phyloP scores from a whole-genome alignment of 2,888 invertebrate species.

The Calephelis perditalis region DNA sequence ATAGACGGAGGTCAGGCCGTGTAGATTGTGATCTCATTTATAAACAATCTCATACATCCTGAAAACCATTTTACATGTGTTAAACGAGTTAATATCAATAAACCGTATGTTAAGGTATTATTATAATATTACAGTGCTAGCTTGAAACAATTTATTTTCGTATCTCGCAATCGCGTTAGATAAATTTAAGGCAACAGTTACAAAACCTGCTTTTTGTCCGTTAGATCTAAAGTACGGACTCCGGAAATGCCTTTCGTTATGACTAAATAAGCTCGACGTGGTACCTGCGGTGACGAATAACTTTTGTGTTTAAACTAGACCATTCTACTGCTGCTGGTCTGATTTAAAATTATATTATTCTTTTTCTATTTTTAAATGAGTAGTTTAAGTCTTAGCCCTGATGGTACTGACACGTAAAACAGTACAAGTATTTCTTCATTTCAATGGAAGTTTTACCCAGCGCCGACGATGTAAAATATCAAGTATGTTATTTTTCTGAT shows the following conservation, averaged over 20 bases:
- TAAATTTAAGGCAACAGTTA: constrained; percentile 6
- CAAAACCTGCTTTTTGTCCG: not conserved
- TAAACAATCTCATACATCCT: constrained; percentile 49
- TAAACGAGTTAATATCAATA: constrained; percentile 1
- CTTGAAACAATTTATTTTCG: not conserved
- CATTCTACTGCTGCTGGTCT: not conserved
- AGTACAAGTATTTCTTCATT: too few relatives aligned
- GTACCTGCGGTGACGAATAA: not conserved
- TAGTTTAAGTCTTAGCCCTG: too few relatives aligned
- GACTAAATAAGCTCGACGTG: not conserved
- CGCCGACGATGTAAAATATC: too few relatives aligned
- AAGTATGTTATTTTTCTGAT: too few relatives aligned
- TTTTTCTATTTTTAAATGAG: too few relatives aligned
- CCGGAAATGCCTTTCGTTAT: constrained; percentile 8
- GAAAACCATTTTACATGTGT: constrained; percentile 25
- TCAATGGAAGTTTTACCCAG: too few relatives aligned
- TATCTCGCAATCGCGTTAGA: not conserved
- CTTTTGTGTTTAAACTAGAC: not conserved
- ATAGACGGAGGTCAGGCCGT: constrained; percentile 54
- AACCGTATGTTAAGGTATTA: too few relatives aligned
- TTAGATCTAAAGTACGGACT: not conserved
- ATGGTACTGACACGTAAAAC: too few relatives aligned
- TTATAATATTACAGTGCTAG: not conserved
- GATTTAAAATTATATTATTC: too few relatives aligned
- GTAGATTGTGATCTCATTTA: constrained; percentile 54